Conservation (phyloP, 2,797 vertebrate species). For the Cynopterus sphinx region DNA sequence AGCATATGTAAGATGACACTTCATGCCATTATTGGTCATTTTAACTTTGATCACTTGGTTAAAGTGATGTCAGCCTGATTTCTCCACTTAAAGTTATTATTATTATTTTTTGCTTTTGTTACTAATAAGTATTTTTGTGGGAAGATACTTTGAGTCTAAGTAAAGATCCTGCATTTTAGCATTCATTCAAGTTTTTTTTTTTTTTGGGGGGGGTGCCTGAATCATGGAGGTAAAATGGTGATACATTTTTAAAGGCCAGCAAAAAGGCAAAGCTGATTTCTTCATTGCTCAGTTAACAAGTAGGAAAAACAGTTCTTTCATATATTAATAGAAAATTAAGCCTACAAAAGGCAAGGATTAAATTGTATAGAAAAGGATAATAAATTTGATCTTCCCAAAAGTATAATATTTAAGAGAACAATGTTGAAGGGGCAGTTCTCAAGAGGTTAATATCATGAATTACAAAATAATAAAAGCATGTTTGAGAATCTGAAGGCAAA, state of each 20-base stretch:
- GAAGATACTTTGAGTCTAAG: not conserved
- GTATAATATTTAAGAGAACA: not conserved
- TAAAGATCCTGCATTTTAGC: not conserved
- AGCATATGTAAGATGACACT: not conserved
- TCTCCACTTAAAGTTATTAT: not conserved
- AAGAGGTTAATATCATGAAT: not conserved
- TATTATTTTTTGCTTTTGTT: not conserved
- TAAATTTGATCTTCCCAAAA: not conserved
- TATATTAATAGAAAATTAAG: not conserved
- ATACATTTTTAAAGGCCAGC: not conserved
- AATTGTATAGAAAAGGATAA: not conserved
- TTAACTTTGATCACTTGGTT: not conserved
- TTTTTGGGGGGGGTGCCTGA: no score
- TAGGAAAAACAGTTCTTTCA: not conserved
- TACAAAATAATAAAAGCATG: not conserved
- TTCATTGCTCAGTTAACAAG: not conserved
- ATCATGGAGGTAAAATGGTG: not conserved
- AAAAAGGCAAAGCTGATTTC: not conserved
- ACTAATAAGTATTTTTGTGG: not conserved
- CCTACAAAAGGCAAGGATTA: not conserved
- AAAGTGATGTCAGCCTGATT: not conserved
- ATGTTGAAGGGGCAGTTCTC: not conserved
- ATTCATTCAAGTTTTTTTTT: not conserved
- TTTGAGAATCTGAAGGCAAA: not conserved
- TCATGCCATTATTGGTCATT: not conserved